Conservation (phyloP, 2,888 invertebrate species). For the Cylloceria caligata region DNA sequence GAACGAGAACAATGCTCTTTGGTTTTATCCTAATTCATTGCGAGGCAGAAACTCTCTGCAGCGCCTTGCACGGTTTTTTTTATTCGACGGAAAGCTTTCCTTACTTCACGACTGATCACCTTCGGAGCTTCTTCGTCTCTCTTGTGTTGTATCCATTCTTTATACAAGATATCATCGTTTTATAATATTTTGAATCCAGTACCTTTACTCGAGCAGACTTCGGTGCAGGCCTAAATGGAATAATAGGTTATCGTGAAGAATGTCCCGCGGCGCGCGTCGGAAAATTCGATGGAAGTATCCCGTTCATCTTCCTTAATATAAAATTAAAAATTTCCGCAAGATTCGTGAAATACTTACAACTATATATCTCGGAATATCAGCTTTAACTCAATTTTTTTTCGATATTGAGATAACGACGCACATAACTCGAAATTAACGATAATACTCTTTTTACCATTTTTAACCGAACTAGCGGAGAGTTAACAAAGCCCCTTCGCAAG, state of each 20-base stretch:
- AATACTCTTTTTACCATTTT: background rate
- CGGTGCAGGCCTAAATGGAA: background rate
- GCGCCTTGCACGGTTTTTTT: background rate
- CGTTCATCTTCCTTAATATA: background rate
- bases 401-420: background rate
- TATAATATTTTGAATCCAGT: background rate
- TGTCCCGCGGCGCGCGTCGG: background rate
- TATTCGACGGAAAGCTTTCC: background rate
- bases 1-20: background rate
- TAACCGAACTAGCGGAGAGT: background rate
- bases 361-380: too few species aligned
- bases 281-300: background rate
- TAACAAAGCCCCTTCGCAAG: slow-evolving; percentile 6
- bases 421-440: background rate
- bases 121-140: background rate
- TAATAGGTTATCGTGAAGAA: background rate
- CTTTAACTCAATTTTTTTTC: too few species aligned
- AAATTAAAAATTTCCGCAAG: too few species aligned
- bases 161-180: background rate
- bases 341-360: too few species aligned
- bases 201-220: background rate
- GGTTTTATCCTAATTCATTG: background rate
- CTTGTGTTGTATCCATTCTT: background rate
- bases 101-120: background rate
- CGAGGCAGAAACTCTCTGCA: background rate